A percentile compares a stretch with the other conserved stretches of the same genome.
Conservation (phyloP, 2,888 invertebrate species). For the Heteromurus nitidus region DNA sequence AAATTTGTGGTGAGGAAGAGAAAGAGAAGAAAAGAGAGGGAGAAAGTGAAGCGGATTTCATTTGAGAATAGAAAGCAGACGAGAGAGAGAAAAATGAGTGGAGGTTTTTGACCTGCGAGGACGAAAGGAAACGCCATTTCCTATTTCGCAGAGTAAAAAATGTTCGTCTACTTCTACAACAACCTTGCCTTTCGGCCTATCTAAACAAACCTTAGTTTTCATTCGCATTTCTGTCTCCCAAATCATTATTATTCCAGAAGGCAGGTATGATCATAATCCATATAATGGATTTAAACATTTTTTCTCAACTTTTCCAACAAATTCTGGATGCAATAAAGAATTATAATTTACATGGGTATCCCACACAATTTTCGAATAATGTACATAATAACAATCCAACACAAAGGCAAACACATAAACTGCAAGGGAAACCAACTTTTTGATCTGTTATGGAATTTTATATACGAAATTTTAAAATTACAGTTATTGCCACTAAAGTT, state of each 20-base stretch:
- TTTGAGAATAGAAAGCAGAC: neutral
- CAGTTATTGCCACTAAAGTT: too few species aligned
- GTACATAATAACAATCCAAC: too few species aligned
- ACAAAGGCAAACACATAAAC: too few species aligned
- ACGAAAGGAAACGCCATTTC: neutral
- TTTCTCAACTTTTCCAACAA: too few species aligned
- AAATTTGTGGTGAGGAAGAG: neutral
- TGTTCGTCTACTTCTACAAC: neutral
- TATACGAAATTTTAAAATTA: too few species aligned
- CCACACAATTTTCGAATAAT: too few species aligned
- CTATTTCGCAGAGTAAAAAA: neutral
- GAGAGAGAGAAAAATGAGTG: neutral
- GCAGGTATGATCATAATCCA: neutral
- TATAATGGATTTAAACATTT: neutral
- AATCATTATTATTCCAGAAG: neutral
- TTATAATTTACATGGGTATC: too few species aligned
- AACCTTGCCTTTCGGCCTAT: neutral
- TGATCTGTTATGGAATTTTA: too few species aligned
- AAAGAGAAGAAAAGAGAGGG: neutral
- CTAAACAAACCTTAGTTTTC: neutral
- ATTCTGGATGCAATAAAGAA: too few species aligned
- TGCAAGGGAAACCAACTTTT: too few species aligned
- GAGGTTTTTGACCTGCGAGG: conserved; percentile 24
- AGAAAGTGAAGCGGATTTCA: conserved; percentile 10
- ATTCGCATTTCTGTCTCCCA: too few species aligned